Evolutionary conservation across 2,113 vertebrate genomes (phyloP), one percentile per base, ranked within the genome.

Genomic region (Microcebus ravelobensis): DNA sequence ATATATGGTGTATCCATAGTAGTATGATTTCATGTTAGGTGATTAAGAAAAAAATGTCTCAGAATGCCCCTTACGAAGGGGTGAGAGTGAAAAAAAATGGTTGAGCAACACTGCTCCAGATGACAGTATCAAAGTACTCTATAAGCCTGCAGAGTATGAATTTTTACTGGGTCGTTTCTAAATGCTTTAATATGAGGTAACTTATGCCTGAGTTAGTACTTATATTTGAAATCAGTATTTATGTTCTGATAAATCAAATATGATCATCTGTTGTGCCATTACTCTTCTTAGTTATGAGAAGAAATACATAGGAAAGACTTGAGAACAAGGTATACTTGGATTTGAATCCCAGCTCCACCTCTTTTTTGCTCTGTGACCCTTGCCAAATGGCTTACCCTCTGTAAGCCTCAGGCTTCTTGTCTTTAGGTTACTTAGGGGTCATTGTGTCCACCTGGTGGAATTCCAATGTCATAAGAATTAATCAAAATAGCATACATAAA

Each of bases 331-430:
- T 77, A 42, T 31, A 14, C 67, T 83, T 87, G 42, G 4, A 48
- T 34, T 25, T 79, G 48, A 94, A 87, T 79, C 80, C 34, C 17
- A 73, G 3, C 6, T 77, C 55, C 23, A 74, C 87, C 5, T 92
- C 39, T 42, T 76, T 31, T 57, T 68, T 90, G 29, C 39, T 89
- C 48, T 67, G 25, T 90, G 50, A 57, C 31, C 31, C 17, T 57
- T 12, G 20, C 63, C 23, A 90, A 79, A 59, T 77, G 0, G 0
- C 31, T 68, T 92, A 89, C 8, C 25, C 29, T 84, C 73, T 45
- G 67, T 85, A 55, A 85, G 48, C 67, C 36, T 95, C 48, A n/a
- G 71, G 87, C 61, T 85, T 52, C 18, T 95, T 91, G 50, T 77
- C 29, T 83, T 88, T 55, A 27, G 42, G 80, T 90, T 85, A 65